Percentiles rank a stretch among this genome's conserved stretches.
These are phyloP conservation scores for Subacronicta megacephala DNA, from an alignment of 2,888 invertebrate species.

Conservation along the genomic window DNA sequence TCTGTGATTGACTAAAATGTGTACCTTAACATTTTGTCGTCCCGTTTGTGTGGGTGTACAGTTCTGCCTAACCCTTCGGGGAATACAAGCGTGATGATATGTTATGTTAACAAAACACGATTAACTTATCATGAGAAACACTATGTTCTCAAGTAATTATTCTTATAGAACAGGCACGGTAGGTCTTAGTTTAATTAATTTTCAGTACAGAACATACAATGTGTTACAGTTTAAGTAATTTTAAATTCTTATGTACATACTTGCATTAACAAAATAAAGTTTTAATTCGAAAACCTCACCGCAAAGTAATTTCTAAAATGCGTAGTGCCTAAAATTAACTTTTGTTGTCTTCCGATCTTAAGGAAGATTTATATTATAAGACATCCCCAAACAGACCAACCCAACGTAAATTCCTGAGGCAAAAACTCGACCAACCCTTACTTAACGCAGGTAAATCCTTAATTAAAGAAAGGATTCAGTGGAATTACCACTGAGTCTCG, in stretches of 20 bases:
- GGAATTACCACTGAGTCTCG: constrained; percentile 35
- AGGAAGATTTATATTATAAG: constrained; percentile 23
- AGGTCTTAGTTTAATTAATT: no score
- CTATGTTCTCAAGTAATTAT: no score
- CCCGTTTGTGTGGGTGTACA: no score
- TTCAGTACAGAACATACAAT: no score
- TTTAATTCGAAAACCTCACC: not conserved
- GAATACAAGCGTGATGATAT: no score
- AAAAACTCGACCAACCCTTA: constrained; percentile 41
- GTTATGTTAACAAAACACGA: no score
- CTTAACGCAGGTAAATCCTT: constrained; percentile 52
- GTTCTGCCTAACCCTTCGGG: no score
- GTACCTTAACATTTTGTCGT: no score
- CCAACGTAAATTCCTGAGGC: constrained; percentile 33
- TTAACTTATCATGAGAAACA: no score
- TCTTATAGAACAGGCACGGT: no score
- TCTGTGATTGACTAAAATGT: not conserved
- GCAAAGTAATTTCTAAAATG: constrained; percentile 3
- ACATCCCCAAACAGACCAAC: constrained; percentile 16
- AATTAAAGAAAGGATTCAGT: constrained; percentile 53
- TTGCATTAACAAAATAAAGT: not conserved
- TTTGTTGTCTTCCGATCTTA: constrained; percentile 10
- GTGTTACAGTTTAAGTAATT: no score
- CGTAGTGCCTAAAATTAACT: constrained; percentile 19
- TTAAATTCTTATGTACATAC: no score